Evolutionary conservation across 2,113 vertebrate genomes (phyloP), one percentile per base, ranked within the genome.

Genomic region (Quiscalus mexicanus): DNA sequence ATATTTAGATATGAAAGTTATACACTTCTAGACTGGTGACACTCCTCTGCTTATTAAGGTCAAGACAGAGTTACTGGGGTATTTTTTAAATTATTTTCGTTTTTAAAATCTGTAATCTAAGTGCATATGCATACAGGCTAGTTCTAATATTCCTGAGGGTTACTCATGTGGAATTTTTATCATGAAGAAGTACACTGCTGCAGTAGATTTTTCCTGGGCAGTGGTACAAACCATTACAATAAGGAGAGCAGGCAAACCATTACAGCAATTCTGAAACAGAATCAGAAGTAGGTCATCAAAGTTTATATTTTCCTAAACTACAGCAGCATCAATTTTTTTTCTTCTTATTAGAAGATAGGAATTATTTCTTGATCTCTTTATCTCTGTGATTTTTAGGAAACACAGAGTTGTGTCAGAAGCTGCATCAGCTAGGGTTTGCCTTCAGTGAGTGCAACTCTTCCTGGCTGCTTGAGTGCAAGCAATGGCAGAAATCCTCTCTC

Each of bases 111-210:
- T 68, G 1, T 75, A 33, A 31, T 65, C 24, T 68, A 50, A 30
- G 11, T 37, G 12, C 37, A 17, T 39, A 58, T 52, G 58, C 1
- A 0, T 45, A 31, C 15, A 80, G 22, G 15, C 17, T 90, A 37
- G 7, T 86, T 91, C 64, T 81, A 67, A 70, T 63, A 69, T 69
- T 65, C 4, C 45, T n/a, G 23, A 47, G 20, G 67, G 50, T 60
- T 87, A 64, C 35, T 79, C 35, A 15, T 92, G 22, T 87, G 88
- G 70, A 77, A 83, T 94, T 94, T 92, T 80, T 68, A 90, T 95
- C 42, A 77, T 17, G 17, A 77, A 17, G 58, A 79, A 79, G 28
- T 42, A 53, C 41, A 49, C 27, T 82, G n/a, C 90, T 79, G 62
- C 58, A 76, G 62, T 62, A 24, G 53, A 42, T 84, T 92, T 94